Conservation (phyloP, 1,140 invertebrate species). For the Schlechtendalia chinensis region DNA sequence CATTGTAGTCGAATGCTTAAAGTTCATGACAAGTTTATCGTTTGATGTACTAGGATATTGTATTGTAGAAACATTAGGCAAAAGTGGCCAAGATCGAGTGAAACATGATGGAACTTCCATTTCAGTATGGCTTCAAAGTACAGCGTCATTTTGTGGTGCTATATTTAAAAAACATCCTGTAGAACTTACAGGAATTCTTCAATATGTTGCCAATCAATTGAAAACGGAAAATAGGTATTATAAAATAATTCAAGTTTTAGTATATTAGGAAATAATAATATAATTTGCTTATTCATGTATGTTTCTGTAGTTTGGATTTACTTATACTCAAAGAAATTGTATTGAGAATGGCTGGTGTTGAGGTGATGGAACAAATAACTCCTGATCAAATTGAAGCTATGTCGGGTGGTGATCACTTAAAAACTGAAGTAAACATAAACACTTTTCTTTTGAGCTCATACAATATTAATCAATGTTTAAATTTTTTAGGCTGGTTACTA, state of each 20-base stretch:
- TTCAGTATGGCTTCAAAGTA: constrained; percentile 89
- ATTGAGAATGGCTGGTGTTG: constrained; percentile 98
- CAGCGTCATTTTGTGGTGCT: constrained; percentile 90
- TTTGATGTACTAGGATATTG: constrained; percentile 96
- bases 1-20: constrained; percentile 96
- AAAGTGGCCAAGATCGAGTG: constrained; percentile 70
- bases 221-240: constrained; percentile 89
- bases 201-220: constrained; percentile 96
- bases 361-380: constrained; percentile 95
- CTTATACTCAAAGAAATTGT: constrained; percentile 96
- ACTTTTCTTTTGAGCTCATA: constrained; percentile 18
- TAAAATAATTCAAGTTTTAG: neutral
- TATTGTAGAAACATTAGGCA: constrained; percentile 85
- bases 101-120: constrained; percentile 93
- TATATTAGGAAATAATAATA: neutral
- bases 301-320: constrained; percentile 78
- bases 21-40: constrained; percentile 92
- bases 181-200: constrained; percentile 89
- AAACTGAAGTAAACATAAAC: constrained; percentile 72
- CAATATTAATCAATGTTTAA: constrained; percentile 20
- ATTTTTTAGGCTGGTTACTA: constrained; percentile 83
- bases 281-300: constrained; percentile 2
- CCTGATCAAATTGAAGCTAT: constrained; percentile 93
- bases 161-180: constrained; percentile 97
- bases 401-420: constrained; percentile 91